Evolutionary conservation across 1,140 invertebrate species (phyloP), one percentile per base, ranked within the genome.

Genomic region (Panagrolaimus sp.): DNA sequence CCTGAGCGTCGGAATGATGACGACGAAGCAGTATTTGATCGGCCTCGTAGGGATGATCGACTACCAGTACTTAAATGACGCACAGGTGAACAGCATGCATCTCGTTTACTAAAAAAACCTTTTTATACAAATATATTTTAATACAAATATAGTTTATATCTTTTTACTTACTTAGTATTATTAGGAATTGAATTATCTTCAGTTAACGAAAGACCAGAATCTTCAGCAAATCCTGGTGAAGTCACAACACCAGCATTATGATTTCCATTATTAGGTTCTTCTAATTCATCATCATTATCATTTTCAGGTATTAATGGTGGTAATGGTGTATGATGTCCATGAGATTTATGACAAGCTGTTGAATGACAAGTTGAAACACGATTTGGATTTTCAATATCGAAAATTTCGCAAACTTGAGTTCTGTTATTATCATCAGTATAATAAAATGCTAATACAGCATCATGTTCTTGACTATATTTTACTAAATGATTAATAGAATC

Each of bases 401-500:
- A 57, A 25, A 57, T 57, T 16, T 57, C 5, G 20, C 20, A 11
- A 27, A 38, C 38, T n/a, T 9, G 27, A 20, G 71, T 65, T 46
- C 70, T 47, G 45, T 77, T 72, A 27, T 78, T 74, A 46, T 80
- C 78, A 66, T 80, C 76, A 31, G 63, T 68, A 63, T 81, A 80
- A 45, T 79, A 70, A 57, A 69, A 80, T 9, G 66, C 63, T 23
- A 81, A 71, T 1, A 81, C 45, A 5, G 80, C 78, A 14, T 81
- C 80, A 13, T 76, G 78, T 13, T 61, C 44, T 64, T 70, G 63
- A 31, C 69, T 73, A 47, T 73, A 82, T n/a, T 80, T 46, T 5
- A 77, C 64, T 5, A 80, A 62, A 46, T 70, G 65, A 13, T 68
- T 46, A 11, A 72, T 65, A 9, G 78, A 74, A 47, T 78, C 78